Conservation (phyloP, 2,888 invertebrate genomes). For the Stenodera caucasica region DNA sequence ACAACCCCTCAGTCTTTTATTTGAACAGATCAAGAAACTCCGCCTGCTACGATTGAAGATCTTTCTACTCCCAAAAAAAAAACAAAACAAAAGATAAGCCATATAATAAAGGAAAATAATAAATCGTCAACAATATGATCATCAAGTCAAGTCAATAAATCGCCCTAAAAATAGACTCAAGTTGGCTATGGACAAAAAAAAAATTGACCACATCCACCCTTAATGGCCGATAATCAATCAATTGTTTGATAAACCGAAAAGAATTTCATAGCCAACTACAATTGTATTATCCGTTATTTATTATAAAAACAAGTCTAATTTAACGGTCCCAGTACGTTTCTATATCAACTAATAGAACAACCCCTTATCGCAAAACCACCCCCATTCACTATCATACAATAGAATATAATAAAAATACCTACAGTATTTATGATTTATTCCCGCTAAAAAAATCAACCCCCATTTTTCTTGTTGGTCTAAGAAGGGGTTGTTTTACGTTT, state of each 20-base stretch:
- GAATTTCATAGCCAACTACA: neutral
- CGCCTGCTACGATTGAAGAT: conserved; percentile 2
- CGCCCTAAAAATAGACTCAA: no score
- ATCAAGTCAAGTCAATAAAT: conserved; percentile 4
- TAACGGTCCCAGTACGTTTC: conserved; percentile 9
- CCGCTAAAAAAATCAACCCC: no score
- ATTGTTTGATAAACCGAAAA: conserved; percentile 30
- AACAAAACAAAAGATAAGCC: neutral
- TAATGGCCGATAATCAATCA: conserved; percentile 35
- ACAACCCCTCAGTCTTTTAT: no score
- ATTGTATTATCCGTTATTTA: no score
- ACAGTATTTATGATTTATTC: no score
- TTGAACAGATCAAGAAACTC: conserved; percentile 3
- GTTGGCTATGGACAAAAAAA: no score
- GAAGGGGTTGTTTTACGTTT: conserved; percentile 51
- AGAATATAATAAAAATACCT: no score
- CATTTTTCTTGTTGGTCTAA: neutral
- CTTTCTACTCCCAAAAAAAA: neutral
- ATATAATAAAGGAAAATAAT: no score
- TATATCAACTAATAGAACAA: neutral
- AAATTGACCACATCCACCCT: neutral
- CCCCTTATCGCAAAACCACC: no score
- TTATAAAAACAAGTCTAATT: no score
- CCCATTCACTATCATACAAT: no score
- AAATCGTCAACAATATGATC: conserved; percentile 1